Conservation (phyloP, 2,113 vertebrate species). For the Lophochroa leadbeateri region DNA sequence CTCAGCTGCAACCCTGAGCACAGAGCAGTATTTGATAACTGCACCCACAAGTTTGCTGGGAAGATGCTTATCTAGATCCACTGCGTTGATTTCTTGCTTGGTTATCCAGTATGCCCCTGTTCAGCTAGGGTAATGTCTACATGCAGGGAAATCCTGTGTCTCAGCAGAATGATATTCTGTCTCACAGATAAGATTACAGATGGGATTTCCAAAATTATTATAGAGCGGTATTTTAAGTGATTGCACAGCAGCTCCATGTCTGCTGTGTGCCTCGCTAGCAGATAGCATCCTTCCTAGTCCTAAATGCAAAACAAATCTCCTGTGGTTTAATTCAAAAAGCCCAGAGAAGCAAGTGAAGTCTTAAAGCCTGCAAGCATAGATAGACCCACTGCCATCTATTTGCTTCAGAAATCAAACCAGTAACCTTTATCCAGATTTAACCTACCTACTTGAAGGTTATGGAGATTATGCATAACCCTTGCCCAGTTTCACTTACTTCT, state of each 20-base stretch:
- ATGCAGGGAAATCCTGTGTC: not conserved
- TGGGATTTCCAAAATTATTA: not conserved
- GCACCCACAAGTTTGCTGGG: not conserved
- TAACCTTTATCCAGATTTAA: not conserved
- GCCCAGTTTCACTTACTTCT: not conserved
- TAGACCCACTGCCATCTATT: not conserved
- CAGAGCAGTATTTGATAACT: not conserved
- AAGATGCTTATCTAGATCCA: not conserved
- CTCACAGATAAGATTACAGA: not conserved
- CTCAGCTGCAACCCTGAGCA: not conserved
- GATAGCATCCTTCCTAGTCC: not conserved
- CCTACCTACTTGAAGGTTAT: not conserved
- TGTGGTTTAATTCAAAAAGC: not conserved
- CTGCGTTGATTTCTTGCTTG: not conserved
- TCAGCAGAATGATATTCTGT: not conserved
- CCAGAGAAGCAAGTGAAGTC: not conserved
- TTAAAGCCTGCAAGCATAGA: not conserved
- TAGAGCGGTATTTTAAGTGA: not conserved
- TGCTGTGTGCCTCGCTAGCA: not conserved
- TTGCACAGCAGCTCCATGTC: not conserved
- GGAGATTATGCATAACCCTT: not conserved
- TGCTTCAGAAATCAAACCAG: not conserved
- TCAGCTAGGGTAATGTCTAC: not conserved
- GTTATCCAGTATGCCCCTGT: not conserved
- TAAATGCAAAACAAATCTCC: not conserved